Evolutionary conservation across 92 coral and sea anemone genomes (phyloP), one percentile per base, ranked within the genome.

Genomic region (Ricordea florida): DNA sequence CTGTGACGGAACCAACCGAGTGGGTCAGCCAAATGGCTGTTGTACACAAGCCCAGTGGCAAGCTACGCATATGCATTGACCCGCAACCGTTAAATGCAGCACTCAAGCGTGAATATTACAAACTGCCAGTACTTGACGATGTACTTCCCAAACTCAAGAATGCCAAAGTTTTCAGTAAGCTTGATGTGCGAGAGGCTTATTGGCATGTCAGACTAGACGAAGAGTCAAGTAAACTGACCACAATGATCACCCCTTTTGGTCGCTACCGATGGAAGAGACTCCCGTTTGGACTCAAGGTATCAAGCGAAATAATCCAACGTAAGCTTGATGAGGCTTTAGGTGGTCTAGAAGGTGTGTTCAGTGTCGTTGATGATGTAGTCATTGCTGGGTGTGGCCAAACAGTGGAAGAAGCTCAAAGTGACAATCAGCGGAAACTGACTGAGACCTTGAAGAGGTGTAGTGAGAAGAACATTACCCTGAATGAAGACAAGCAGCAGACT

Each of bases 21-120:
- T n/a, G n/a, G n/a, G n/a, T n/a, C n/a, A n/a, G n/a, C n/a, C n/a
- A n/a, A n/a, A n/a, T n/a, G n/a, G n/a, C n/a, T n/a, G n/a, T n/a
- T n/a, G n/a, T n/a, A n/a, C n/a, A n/a, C n/a, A n/a, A n/a, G n/a
- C n/a, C n/a, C n/a, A 53, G 72, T 38, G 93, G 89, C 9, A 16
- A 21, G 0, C 27, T 85, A 3, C 22, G 86, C 2, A 50, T 85
- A 3, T 85, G 90, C 24, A 84, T 89, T 16, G 87, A 82, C 49
- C 85, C 87, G 7, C 75, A 21, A n/a, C n/a, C n/a, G n/a, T n/a
- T n/a, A n/a, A n/a, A n/a, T n/a, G n/a, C n/a, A n/a, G n/a, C n/a
- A n/a, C 83, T 83, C 11, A 29, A 55, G 49, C 70, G 72, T 16
- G 78, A 83, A 31, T 65, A 55, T 37, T 37, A 37, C 44, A 37